Conservation (phyloP, 2,113 vertebrate genomes). For the Anarrhichthys ocellatus region DNA sequence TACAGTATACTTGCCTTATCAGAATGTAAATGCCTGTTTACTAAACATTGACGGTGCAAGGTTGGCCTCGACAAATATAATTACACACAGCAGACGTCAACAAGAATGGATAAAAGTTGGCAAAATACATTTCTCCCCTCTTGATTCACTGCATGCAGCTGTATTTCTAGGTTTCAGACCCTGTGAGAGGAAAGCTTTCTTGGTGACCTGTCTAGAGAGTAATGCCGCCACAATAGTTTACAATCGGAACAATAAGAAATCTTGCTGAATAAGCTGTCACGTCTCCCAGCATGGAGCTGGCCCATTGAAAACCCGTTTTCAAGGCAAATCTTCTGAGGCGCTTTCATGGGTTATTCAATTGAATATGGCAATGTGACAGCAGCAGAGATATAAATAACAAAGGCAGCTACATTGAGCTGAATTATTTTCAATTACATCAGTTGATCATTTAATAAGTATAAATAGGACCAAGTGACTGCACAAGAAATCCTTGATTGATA, state of each 20-base stretch:
- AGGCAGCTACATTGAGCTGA: background rate
- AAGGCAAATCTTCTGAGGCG: constrained; percentile 1
- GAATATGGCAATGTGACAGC: background rate
- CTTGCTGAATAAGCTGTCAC: constrained; percentile 37
- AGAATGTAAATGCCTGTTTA: constrained; percentile 29
- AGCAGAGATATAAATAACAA: constrained; percentile 3
- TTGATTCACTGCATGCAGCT: constrained; percentile 9
- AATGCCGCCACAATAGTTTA: constrained; percentile 33
- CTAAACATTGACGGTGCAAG: constrained; percentile 3
- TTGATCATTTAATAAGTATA: constrained; percentile 12
- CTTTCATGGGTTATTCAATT: constrained; percentile 18
- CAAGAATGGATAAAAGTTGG: constrained; percentile 26
- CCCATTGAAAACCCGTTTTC: background rate
- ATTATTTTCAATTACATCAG: background rate
- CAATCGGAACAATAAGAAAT: constrained; percentile 42
- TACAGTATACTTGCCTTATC: constrained; percentile 17
- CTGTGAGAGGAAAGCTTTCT: constrained; percentile 3
- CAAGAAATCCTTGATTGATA: constrained; percentile 7
- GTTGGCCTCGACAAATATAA: constrained; percentile 42
- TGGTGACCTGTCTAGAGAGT: background rate
- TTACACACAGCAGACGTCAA: constrained; percentile 33
- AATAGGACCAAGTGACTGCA: background rate
- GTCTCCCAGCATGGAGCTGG: background rate
- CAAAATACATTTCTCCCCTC: constrained; percentile 25
- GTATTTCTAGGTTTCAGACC: constrained; percentile 16